Evolutionary conservation across 64 coral and sea anemone genomes (phyloP).

Genomic region (Platygyra sinensis): DNA sequence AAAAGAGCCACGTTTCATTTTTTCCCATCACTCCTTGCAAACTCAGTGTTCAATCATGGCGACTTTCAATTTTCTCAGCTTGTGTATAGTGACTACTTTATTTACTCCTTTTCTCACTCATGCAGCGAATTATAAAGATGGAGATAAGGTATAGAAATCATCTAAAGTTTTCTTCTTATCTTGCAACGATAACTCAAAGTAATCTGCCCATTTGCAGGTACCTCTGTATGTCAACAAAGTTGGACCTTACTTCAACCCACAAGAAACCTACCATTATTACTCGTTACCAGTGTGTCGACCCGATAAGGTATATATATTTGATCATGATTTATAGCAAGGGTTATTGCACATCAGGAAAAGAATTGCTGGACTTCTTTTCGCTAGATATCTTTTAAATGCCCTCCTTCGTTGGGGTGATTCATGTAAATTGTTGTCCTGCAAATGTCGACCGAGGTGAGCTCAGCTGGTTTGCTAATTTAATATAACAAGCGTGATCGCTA

Average conservation of each 20-base stretch:
- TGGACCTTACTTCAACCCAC: conserved; percentile 97
- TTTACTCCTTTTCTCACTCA: background rate
- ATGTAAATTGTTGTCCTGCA: background rate
- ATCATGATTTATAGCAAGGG: background rate
- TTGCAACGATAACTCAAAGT: background rate
- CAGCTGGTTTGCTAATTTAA: too few relatives aligned
- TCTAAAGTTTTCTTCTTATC: background rate
- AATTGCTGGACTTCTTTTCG: background rate
- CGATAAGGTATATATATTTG: conserved; percentile 73
- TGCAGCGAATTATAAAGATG: conserved; percentile 28
- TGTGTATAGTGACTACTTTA: conserved; percentile 11
- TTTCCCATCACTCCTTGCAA: conserved; percentile 13
- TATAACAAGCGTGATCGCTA: background rate
- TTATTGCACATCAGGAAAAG: background rate
- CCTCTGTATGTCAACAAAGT: conserved; percentile 98
- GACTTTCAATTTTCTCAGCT: background rate
- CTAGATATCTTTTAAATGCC: background rate
- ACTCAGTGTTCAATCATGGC: conserved; percentile 52
- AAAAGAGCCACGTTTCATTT: conserved; percentile 23
- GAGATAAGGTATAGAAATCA: conserved; percentile 31
- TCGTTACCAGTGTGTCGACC: conserved; percentile 92
- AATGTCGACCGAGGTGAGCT: too few relatives aligned
- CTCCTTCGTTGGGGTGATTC: background rate
- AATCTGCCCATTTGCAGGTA: conserved; percentile 46
- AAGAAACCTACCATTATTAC: conserved; percentile 98